Evolutionary conservation across 2,797 vertebrate genomes (phyloP).

Genomic region (Cyclura pinguis): DNA sequence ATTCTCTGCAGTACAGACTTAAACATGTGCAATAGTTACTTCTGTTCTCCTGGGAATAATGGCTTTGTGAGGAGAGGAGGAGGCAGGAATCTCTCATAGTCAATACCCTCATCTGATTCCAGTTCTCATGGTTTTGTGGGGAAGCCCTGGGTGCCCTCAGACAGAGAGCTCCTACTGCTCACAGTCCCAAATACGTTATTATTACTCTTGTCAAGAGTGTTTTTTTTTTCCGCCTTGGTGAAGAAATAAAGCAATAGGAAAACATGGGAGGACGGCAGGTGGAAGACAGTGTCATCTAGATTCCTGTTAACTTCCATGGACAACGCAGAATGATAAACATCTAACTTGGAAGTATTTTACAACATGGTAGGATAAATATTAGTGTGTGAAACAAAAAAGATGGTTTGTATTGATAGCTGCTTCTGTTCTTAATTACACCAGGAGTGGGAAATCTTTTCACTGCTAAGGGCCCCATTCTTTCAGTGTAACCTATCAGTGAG

Average conservation of each 20-base stretch:
- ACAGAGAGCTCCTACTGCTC: no score
- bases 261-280: no score
- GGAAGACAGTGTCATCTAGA: no score
- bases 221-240: no score
- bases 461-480: not conserved
- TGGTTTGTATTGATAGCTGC: not conserved
- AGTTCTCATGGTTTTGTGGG: not conserved
- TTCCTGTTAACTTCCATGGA: no score
- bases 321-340: no score
- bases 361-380: no score
- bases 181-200: no score
- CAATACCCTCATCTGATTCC: not conserved
- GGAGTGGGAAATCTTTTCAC: not conserved
- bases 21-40: not conserved
- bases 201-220: no score
- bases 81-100: not conserved
- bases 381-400: not conserved
- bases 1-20: not conserved
- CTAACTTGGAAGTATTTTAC: no score
- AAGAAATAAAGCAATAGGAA: no score
- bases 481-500: not conserved
- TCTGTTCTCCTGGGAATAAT: not conserved
- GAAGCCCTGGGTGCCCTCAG: no score
- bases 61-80: not conserved
- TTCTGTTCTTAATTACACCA: not conserved